Base-by-base conservation (phyloP, 1,140 invertebrate genomes). In the Drosophila ohnishii region DNA sequence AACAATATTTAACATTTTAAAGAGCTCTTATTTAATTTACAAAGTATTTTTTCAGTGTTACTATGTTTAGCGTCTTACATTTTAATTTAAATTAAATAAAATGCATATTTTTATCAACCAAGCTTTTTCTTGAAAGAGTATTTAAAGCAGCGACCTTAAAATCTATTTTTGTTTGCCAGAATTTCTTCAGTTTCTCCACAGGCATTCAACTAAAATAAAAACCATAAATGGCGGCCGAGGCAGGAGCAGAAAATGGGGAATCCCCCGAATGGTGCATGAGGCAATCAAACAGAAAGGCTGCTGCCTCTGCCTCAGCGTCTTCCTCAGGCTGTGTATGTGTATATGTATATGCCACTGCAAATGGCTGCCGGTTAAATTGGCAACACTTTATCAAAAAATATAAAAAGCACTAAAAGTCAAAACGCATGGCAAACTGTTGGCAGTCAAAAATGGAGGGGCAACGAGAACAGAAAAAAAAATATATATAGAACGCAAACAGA, bases 361-460 rank as follows among this genome's bases (percentile, higher is more conserved):
- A 88, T 88, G 84, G 84, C 84, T 88, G 85, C 73, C 80, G 73
- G 84, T 84, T 88, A 88, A 88, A 88, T 88, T 88, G 84, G 84
- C 84, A 88, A 88, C 84, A 88, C 84, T 88, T 88, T 88, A 88
- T 88, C 85, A 88, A 88, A 88, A 87, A 88, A 88, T 84, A 88
- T 84, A 84, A 88, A 87, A 88, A 84, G 73, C 77, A 88, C 80
- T 84, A 88, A 88, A 84, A 88, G 84, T 88, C 84, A 88, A 81
- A 81, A 83, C 70, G 79, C 79, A 80, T 78, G 55, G 56, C 75
- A 65, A 83, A 84, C 80, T 66, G 66, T 82, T 73, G 45, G 37
- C 51, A 39, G 56, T 35, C 57, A 86, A 71, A 51, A 69, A 51
- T 45, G 44, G n/a, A 67, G 19, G 7, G 13, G 25, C 5, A 39